Evolutionary conservation across 2,797 vertebrate genomes (phyloP).

Genomic region (Acanthis flammea): DNA sequence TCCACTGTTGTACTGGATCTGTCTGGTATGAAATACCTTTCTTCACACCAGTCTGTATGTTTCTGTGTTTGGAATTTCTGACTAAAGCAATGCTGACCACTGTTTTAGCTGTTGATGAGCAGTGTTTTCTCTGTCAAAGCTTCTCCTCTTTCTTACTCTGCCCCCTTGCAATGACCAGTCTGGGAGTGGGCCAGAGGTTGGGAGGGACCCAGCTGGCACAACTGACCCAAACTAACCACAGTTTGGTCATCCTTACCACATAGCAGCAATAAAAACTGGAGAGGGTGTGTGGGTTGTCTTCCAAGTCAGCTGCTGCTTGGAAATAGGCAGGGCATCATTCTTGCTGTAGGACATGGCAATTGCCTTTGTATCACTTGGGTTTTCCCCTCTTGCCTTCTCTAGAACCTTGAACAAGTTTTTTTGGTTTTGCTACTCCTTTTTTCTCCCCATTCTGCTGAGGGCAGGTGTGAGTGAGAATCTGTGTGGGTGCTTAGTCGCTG

Average conservation of each 20-base stretch:
- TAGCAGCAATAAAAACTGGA: not conserved
- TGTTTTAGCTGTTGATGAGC: not conserved
- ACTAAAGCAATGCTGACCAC: not conserved
- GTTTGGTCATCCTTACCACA: not conserved
- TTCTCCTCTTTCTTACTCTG: not conserved
- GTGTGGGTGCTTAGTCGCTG: not conserved
- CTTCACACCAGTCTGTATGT: not conserved
- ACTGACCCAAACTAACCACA: not conserved
- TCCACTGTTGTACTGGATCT: not conserved
- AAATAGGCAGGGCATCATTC: not conserved
- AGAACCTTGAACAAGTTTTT: not conserved
- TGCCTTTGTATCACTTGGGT: not conserved
- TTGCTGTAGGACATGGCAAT: rapidly evolving
- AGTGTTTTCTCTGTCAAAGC: not conserved
- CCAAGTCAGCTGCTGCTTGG: not conserved
- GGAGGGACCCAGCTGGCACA: not conserved
- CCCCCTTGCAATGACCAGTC: rapidly evolving
- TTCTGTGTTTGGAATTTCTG: not conserved
- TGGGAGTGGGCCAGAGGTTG: not conserved
- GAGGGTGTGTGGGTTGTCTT: rapidly evolving
- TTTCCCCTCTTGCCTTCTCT: not conserved
- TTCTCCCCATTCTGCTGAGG: not conserved
- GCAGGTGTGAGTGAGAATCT: not conserved
- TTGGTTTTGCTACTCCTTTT: not conserved
- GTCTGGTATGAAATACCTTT: not conserved